phyloP scores from a whole-genome alignment of 2,888 invertebrate species.

The Adelphocoris suturalis region DNA sequence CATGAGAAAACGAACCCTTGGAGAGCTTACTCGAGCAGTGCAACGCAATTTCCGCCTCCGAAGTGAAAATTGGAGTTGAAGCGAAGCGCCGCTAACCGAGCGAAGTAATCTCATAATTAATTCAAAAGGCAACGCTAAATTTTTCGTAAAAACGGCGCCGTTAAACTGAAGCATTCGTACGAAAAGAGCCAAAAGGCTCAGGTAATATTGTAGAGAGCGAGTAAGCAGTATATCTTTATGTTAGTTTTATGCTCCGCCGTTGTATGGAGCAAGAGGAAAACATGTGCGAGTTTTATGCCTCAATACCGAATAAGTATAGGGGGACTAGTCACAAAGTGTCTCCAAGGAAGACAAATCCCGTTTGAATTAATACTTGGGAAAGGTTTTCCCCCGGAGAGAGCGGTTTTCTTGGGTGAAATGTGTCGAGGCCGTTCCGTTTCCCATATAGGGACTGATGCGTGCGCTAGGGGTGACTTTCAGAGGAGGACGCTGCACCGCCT shows the following conservation, averaged over 20 bases:
- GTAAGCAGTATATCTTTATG: conserved; percentile 62
- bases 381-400: conserved; percentile 21
- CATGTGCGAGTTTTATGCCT: conserved; percentile 50
- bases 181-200: conserved; percentile 30
- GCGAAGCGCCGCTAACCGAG: background rate
- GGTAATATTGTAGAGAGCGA: conserved; percentile 63
- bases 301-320: conserved; percentile 51
- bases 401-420: conserved; percentile 42
- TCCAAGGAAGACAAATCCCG: conserved; percentile 62
- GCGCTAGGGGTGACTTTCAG: conserved; percentile 16
- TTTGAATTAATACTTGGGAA: conserved; percentile 65
- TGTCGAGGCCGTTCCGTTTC: conserved; percentile 38
- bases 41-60: background rate
- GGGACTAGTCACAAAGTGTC: conserved; percentile 47
- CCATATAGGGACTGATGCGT: conserved; percentile 36
- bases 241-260: conserved; percentile 48
- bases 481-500: background rate
- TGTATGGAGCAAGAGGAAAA: conserved; percentile 32
- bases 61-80: background rate
- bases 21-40: background rate
- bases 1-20: background rate
- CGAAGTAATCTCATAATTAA: conserved; percentile 36
- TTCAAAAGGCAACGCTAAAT: conserved; percentile 4
- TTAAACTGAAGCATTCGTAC: conserved; percentile 39
- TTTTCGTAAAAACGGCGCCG: conserved; percentile 27